phyloP scores from a whole-genome alignment of 1,140 invertebrate species.

The Catajapyx aquilonaris region DNA sequence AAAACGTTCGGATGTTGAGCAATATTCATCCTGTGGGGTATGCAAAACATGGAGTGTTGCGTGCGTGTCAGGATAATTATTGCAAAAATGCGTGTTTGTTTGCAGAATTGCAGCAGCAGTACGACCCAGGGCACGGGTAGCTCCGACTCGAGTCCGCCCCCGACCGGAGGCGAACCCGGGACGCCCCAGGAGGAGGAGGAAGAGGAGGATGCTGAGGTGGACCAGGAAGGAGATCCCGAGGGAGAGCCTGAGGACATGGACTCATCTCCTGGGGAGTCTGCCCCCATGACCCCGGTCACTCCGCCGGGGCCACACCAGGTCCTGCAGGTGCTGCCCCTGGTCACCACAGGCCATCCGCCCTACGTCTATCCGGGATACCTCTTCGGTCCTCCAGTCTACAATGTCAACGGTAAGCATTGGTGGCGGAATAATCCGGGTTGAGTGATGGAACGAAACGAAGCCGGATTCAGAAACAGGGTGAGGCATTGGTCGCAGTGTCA shows the following conservation, averaged over 20 bases:
- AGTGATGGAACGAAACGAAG: too few species aligned
- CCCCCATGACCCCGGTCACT: constrained; percentile 6
- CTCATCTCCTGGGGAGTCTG: neutral
- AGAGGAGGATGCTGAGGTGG: constrained; percentile 2
- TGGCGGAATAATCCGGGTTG: too few species aligned
- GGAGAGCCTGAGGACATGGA: neutral
- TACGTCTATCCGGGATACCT: constrained; percentile 27
- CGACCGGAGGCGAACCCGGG: constrained; percentile 4
- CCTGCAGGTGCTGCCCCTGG: neutral
- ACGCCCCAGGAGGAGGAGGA: constrained; percentile 13
- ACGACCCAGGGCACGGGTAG: constrained; percentile 9
- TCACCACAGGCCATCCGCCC: constrained; percentile 6
- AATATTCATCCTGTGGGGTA: too few species aligned
- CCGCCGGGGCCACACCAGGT: constrained; percentile 18
- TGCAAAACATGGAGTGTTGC: too few species aligned
- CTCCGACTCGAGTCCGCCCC: constrained; percentile 13
- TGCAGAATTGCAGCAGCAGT: constrained; percentile 16
- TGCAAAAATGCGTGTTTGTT: neutral
- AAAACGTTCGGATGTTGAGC: too few species aligned
- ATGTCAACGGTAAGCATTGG: constrained; percentile 27
- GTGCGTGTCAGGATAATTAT: too few species aligned
- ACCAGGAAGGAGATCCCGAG: too few species aligned
- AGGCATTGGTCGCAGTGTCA: too few species aligned
- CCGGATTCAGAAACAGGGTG: too few species aligned
- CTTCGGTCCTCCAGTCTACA: constrained; percentile 24